phyloP scores from a whole-genome alignment of 2,113 vertebrate species.

The Mellivora capensis region DNA sequence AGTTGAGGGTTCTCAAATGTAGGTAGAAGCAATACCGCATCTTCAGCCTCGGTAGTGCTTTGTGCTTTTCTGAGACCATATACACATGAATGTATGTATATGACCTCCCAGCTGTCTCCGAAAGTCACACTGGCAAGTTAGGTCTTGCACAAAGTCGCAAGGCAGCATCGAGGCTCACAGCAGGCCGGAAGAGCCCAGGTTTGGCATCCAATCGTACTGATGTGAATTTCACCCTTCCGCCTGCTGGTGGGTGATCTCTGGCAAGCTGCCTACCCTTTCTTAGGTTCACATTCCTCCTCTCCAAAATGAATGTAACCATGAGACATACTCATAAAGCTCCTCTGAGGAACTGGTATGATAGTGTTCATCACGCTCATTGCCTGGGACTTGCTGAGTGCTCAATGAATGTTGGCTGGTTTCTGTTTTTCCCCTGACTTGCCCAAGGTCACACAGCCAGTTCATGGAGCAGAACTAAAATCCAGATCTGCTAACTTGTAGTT shows the following conservation, averaged over 20 bases:
- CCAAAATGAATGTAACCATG: not conserved
- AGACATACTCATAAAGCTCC: not conserved
- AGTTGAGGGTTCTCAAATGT: not conserved
- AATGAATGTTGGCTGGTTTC: not conserved
- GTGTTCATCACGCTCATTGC: not conserved
- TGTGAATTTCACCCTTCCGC: not conserved
- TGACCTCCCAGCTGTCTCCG: not conserved
- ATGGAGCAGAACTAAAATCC: not conserved
- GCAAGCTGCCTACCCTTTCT: not conserved
- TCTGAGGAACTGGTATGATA: not conserved
- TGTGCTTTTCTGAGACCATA: not conserved
- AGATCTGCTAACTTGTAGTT: not conserved
- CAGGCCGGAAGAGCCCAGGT: not conserved
- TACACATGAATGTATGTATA: fast-evolving
- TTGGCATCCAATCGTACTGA: not conserved
- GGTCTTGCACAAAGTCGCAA: not conserved
- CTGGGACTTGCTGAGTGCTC: not conserved
- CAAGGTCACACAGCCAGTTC: not conserved
- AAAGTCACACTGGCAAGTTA: not conserved
- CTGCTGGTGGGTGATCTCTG: not conserved
- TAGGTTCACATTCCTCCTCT: not conserved
- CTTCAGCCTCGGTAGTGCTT: not conserved
- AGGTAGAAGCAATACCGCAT: not conserved
- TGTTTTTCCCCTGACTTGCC: not conserved
- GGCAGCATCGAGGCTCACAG: not conserved